These are phyloP conservation scores for Caenorhabditis sp. DNA, from an alignment of 2,888 invertebrate genomes.

Conservation along the genomic window DNA sequence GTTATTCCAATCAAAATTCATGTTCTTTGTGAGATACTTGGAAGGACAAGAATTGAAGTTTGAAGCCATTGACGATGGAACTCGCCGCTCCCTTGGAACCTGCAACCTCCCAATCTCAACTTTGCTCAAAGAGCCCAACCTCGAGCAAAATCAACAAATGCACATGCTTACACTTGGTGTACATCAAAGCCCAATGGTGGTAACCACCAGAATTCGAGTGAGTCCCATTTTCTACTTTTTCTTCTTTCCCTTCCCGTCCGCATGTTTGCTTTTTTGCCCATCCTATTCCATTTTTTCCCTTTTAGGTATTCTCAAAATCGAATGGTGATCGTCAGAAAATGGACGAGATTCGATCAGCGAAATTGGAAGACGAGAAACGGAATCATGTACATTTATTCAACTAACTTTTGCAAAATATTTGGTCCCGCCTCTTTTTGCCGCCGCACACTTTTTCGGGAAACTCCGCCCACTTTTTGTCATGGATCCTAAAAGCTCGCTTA, in stretches of 20 bases:
- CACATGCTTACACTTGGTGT: conserved; percentile 66
- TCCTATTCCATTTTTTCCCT: background rate
- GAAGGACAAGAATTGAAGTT: conserved; percentile 86
- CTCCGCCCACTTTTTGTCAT: too few species aligned
- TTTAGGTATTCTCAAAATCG: conserved; percentile 21
- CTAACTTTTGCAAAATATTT: background rate
- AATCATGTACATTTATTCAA: conserved; percentile 20
- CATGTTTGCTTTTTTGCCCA: conserved; percentile 10
- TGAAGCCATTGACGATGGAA: conserved; percentile 74
- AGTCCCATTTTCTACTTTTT: conserved; percentile 8
- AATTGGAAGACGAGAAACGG: conserved; percentile 15
- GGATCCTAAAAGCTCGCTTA: too few species aligned
- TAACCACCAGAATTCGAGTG: conserved; percentile 66
- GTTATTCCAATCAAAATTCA: conserved; percentile 92
- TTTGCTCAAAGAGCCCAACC: conserved; percentile 65
- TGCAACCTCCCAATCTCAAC: conserved; percentile 56
- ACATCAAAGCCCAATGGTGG: conserved; percentile 65
- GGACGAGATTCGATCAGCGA: conserved; percentile 18
- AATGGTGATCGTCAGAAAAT: conserved; percentile 15
- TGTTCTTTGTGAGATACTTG: conserved; percentile 89
- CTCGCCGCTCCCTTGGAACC: conserved; percentile 60
- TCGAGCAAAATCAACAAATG: conserved; percentile 68
- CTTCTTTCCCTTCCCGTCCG: background rate
- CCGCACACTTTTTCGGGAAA: too few species aligned
- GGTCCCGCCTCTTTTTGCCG: too few species aligned